Percentiles rank a stretch among this genome's conserved stretches.
Evolutionary conservation across 2,888 invertebrate species (phyloP).

Genomic region (Matsumyia berberina): DNA sequence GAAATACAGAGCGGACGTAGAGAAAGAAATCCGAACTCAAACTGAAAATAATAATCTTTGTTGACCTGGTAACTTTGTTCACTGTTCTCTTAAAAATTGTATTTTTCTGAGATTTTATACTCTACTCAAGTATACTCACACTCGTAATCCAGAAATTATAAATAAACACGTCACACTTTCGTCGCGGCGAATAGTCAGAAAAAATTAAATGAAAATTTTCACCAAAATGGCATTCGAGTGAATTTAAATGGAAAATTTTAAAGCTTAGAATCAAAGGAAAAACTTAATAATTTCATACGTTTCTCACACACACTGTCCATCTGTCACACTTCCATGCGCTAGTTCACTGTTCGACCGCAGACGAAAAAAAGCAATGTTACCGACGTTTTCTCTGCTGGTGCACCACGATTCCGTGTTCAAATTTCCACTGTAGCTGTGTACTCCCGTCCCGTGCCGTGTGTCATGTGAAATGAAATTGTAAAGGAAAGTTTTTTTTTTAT

Average conservation of each 20-base stretch:
- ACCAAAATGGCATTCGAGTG: neutral
- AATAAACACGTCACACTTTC: constrained; percentile 45
- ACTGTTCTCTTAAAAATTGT: constrained; percentile 33
- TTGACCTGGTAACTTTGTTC: constrained; percentile 31
- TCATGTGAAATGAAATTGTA: neutral
- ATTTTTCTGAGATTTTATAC: neutral
- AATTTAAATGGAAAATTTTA: neutral
- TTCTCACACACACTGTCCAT: constrained; percentile 19
- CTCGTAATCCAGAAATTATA: neutral
- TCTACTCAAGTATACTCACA: neutral
- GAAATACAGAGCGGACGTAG: neutral
- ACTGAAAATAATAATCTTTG: neutral
- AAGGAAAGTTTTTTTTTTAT: neutral
- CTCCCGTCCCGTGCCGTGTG: neutral
- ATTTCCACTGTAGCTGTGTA: neutral
- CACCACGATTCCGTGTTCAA: neutral
- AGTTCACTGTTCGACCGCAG: constrained; percentile 20
- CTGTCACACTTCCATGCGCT: constrained; percentile 10
- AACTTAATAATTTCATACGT: constrained; percentile 1
- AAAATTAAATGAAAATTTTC: neutral
- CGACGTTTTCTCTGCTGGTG: neutral
- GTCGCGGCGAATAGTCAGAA: constrained; percentile 12
- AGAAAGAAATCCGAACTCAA: constrained; percentile 32
- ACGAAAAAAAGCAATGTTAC: constrained; percentile 1
- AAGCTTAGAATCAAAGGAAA: neutral